phyloP scores from a whole-genome alignment of 2,113 vertebrate genomes.

The Stegastes partitus region DNA sequence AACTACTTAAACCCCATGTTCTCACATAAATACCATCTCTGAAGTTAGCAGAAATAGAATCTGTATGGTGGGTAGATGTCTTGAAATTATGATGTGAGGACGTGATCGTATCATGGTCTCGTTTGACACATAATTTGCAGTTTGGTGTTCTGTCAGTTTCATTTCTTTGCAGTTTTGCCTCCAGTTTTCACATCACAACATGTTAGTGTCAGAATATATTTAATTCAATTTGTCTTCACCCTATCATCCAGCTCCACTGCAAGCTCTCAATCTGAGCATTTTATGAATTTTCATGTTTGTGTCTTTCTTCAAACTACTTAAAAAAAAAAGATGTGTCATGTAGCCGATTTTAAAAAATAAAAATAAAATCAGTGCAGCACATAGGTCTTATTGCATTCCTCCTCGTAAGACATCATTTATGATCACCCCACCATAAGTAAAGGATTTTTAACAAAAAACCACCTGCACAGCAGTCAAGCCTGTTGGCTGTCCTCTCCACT shows the following conservation, averaged over 20 bases:
- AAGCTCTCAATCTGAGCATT: neutral
- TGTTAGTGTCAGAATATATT: neutral
- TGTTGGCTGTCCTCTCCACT: slow-evolving; percentile 10
- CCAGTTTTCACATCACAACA: no score
- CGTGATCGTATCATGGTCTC: no score
- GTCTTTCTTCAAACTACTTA: neutral
- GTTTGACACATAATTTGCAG: no score
- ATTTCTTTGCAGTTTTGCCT: no score
- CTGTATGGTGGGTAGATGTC: no score
- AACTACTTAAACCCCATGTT: no score
- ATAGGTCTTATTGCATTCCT: slow-evolving; percentile 12
- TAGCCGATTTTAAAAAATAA: neutral
- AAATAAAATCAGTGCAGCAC: neutral
- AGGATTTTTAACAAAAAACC: slow-evolving; percentile 12
- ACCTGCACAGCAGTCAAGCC: slow-evolving; percentile 12
- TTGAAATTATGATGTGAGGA: no score
- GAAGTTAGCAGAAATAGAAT: no score
- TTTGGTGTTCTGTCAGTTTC: no score
- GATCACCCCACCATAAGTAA: neutral
- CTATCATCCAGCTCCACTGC: neutral
- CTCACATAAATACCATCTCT: no score
- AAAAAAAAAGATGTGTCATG: neutral
- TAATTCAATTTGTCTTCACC: neutral
- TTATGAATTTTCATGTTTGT: neutral
- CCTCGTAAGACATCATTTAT: neutral